Percentiles rank a stretch among this genome's conserved stretches.
Conservation (phyloP, 1,140 invertebrate genomes). For the Formica selysi region DNA sequence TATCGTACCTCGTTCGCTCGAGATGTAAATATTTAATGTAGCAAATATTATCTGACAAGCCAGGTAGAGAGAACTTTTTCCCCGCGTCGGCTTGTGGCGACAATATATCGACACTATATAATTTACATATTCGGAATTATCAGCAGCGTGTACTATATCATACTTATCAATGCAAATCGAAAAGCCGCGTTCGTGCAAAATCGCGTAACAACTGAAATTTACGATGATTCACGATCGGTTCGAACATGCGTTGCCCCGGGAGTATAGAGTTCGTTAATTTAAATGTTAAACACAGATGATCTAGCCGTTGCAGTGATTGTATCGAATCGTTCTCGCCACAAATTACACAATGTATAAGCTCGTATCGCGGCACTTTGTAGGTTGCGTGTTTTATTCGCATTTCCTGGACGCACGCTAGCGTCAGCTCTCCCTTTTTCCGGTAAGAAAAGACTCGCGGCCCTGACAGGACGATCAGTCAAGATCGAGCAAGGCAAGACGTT, state of each 20-base stretch:
- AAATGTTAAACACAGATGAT: conserved; percentile 35
- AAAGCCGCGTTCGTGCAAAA: conserved; percentile 19
- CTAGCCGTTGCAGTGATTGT: background rate
- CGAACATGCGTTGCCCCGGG: background rate
- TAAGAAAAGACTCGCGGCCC: conserved; percentile 39
- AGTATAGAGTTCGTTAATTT: conserved; percentile 32
- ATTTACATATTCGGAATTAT: conserved; percentile 59
- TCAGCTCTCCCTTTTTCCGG: conserved; percentile 15
- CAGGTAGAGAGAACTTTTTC: conserved; percentile 39
- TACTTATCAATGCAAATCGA: conserved; percentile 53
- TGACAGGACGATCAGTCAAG: conserved; percentile 51
- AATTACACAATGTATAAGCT: background rate
- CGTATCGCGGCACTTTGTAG: background rate
- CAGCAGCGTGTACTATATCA: conserved; percentile 30
- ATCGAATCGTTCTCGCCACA: background rate
- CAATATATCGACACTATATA: conserved; percentile 21
- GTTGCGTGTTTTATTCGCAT: conserved; percentile 16
- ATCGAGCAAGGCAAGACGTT: conserved; percentile 45
- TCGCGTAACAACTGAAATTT: conserved; percentile 41
- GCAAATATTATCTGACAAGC: conserved; percentile 56
- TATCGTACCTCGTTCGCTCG: conserved; percentile 3
- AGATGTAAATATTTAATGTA: conserved; percentile 42
- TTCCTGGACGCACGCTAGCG: conserved; percentile 13
- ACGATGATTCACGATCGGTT: conserved; percentile 37
- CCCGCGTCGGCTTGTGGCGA: conserved; percentile 9